Percentiles rank a stretch among this genome's conserved stretches.
phyloP scores from a whole-genome alignment of 2,113 vertebrate species.

The Oriolus oriolus region DNA sequence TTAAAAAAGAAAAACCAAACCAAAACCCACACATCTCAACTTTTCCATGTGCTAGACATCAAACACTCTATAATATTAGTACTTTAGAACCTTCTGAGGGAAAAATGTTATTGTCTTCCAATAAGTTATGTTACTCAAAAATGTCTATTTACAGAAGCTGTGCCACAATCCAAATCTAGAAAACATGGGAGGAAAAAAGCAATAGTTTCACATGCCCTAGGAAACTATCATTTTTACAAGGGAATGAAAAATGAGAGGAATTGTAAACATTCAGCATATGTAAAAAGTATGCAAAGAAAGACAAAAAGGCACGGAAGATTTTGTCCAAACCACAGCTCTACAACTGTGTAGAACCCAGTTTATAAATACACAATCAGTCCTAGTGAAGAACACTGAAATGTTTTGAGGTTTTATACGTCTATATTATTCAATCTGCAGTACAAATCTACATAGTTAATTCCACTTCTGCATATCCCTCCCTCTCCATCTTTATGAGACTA shows the following conservation, averaged over 20 bases:
- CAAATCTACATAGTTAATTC: background rate
- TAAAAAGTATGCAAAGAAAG: background rate
- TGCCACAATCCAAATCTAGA: background rate
- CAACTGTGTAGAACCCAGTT: background rate
- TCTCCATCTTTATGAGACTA: background rate
- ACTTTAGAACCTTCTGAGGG: background rate
- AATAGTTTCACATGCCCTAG: background rate
- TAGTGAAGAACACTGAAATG: background rate
- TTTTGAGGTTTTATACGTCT: background rate
- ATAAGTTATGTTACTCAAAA: background rate
- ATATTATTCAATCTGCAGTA: background rate
- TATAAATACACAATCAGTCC: background rate
- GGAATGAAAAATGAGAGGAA: background rate
- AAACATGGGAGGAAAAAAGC: background rate
- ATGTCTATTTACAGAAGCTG: background rate
- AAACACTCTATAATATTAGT: background rate
- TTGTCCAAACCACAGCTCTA: background rate
- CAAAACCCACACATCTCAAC: background rate
- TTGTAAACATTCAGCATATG: rapidly evolving
- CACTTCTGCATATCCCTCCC: background rate
- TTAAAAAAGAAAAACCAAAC: background rate
- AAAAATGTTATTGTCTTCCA: background rate
- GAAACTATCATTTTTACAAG: background rate
- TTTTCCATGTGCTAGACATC: background rate
- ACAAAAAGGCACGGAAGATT: background rate